phyloP scores from a whole-genome alignment of 2,888 invertebrate species.

The Tipula lateralis region DNA sequence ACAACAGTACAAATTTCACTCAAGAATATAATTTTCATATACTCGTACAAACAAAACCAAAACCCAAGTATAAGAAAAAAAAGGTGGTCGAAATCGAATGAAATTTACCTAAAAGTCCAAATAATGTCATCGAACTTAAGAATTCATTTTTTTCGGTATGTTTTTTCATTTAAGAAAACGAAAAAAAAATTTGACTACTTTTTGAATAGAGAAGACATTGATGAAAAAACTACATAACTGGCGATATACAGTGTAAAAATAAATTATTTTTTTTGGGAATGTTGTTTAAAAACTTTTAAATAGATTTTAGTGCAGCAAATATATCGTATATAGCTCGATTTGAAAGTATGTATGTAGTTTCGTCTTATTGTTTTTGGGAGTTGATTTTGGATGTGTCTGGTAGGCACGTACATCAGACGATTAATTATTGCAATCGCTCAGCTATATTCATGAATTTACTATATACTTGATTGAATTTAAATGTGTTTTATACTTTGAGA shows the following conservation, averaged over 20 bases:
- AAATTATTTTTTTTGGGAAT: background rate
- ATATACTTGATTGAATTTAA: too few species aligned
- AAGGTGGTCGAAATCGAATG: background rate
- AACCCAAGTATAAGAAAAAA: background rate
- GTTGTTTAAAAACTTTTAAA: too few species aligned
- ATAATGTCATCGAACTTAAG: constrained; percentile 6
- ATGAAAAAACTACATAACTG: background rate
- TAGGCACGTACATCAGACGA: too few species aligned
- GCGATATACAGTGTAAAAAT: background rate
- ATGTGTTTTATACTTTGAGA: too few species aligned
- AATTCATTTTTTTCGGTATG: background rate
- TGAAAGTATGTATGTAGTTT: too few species aligned
- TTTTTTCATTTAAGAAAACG: background rate
- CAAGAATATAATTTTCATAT: background rate
- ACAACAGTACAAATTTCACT: background rate
- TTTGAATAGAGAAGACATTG: constrained; percentile 19
- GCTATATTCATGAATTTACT: too few species aligned
- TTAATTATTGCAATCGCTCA: too few species aligned
- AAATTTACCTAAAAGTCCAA: constrained; percentile 19
- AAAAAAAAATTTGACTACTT: background rate
- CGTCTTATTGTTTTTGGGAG: too few species aligned
- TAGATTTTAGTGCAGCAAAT: too few species aligned
- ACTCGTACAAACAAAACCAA: background rate
- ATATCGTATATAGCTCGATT: too few species aligned
- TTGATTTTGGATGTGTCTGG: too few species aligned